A percentile compares a stretch with the other conserved stretches of the same genome.
phyloP scores from a whole-genome alignment of 2,113 vertebrate species.

The Podocnemis expansa region DNA sequence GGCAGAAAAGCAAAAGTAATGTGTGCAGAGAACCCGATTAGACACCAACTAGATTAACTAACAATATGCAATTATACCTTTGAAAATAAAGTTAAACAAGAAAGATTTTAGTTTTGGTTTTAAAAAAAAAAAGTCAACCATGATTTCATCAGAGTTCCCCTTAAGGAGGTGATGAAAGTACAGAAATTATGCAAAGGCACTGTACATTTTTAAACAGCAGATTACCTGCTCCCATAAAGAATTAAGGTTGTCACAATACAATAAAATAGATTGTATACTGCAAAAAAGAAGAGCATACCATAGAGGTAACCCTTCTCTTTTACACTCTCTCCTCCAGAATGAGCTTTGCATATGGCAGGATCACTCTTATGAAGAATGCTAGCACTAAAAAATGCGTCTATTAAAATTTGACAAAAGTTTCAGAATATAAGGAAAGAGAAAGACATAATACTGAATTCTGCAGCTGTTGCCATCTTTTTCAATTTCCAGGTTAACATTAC shows the following conservation, averaged over 20 bases:
- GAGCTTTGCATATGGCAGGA: not conserved
- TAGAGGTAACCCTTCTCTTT: not conserved
- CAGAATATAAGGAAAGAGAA: not conserved
- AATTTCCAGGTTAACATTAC: not conserved
- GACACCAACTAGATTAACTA: not conserved
- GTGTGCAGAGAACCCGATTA: not conserved
- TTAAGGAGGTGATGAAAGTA: not conserved
- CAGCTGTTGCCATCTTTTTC: not conserved
- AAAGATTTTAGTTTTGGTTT: rapidly evolving
- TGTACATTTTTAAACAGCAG: not conserved
- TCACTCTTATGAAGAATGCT: not conserved
- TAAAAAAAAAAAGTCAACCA: not conserved
- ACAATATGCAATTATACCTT: not conserved
- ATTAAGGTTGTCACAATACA: not conserved
- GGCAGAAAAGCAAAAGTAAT: conserved; percentile 13
- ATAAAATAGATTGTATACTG: not conserved
- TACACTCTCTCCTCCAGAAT: not conserved
- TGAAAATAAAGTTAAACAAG: not conserved
- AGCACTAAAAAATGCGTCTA: not conserved
- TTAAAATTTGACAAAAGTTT: not conserved
- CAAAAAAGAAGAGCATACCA: not conserved
- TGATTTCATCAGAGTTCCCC: not conserved
- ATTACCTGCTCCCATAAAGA: not conserved
- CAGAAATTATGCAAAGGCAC: not conserved
- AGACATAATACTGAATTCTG: not conserved